Evolutionary conservation across 2,797 vertebrate species (phyloP).

Genomic region (Gymnoscopelus braueri): DNA sequence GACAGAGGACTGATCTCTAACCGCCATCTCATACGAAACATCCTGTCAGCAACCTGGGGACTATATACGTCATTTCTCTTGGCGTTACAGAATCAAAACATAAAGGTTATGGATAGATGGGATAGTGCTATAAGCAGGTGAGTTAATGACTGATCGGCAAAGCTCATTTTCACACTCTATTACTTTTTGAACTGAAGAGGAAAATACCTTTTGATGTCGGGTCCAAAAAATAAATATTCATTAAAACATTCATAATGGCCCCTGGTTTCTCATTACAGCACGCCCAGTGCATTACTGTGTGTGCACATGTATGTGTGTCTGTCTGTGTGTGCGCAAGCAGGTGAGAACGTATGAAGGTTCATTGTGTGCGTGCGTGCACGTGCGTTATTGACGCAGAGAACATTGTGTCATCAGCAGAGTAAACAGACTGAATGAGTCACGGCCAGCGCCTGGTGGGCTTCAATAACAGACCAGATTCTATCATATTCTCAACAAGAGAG

Average conservation of each 20-base stretch:
- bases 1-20: no score
- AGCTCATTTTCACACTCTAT: no score
- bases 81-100: no score
- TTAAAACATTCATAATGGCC: slow-evolving; percentile 8
- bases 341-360: neutral
- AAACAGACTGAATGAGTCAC: slow-evolving; percentile 61
- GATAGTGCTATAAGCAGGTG: no score
- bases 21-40: no score
- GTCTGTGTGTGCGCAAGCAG: neutral
- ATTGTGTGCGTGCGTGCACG: neutral
- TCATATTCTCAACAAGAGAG: slow-evolving; percentile 40
- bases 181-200: neutral
- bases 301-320: neutral
- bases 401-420: slow-evolving; percentile 48
- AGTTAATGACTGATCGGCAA: no score
- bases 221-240: neutral
- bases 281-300: slow-evolving; percentile 1
- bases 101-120: no score
- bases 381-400: slow-evolving; percentile 24
- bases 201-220: neutral
- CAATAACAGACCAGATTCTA: slow-evolving; percentile 51
- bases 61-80: no score
- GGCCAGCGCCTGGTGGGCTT: slow-evolving; percentile 58
- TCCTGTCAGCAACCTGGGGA: no score
- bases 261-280: slow-evolving; percentile 3